Conservation (phyloP, 2,113 vertebrate genomes). For the Chiloscyllium plagiosum region DNA sequence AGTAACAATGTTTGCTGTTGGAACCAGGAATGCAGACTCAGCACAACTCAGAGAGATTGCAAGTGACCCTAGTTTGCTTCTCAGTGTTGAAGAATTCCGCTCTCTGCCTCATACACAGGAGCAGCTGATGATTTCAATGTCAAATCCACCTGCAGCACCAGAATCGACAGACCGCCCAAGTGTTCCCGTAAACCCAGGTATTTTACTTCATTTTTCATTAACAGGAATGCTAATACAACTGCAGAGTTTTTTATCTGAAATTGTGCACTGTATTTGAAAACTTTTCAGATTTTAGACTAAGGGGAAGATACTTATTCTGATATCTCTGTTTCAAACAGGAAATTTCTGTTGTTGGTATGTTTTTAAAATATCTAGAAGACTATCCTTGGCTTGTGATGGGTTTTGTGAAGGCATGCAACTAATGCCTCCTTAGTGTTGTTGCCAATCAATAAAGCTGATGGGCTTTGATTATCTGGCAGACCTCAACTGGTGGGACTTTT, state of each 20-base stretch:
- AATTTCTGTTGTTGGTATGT: too few relatives aligned
- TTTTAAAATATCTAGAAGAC: too few relatives aligned
- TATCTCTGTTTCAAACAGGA: background rate
- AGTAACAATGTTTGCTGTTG: conserved; percentile 30
- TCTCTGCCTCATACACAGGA: background rate
- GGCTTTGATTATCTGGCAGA: background rate
- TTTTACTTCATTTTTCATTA: background rate
- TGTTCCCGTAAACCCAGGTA: background rate
- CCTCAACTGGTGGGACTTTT: background rate
- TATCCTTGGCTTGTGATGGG: too few relatives aligned
- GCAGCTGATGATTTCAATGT: conserved; percentile 47
- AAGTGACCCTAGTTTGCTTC: conserved; percentile 56
- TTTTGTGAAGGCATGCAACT: background rate
- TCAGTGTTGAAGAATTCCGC: conserved; percentile 46
- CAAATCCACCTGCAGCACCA: conserved; percentile 52
- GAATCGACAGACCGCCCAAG: background rate
- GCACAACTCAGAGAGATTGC: conserved; percentile 22
- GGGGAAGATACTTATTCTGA: background rate
- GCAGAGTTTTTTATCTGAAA: background rate
- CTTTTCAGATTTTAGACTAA: background rate
- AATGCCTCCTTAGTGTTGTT: background rate
- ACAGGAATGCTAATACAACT: background rate
- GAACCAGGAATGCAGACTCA: conserved; percentile 36
- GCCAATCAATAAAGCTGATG: background rate
- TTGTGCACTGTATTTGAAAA: background rate